Percentiles rank a stretch among this genome's conserved stretches.
Evolutionary conservation across 2,797 vertebrate species (phyloP).

Genomic region (Ctenosaura bakeri): DNA sequence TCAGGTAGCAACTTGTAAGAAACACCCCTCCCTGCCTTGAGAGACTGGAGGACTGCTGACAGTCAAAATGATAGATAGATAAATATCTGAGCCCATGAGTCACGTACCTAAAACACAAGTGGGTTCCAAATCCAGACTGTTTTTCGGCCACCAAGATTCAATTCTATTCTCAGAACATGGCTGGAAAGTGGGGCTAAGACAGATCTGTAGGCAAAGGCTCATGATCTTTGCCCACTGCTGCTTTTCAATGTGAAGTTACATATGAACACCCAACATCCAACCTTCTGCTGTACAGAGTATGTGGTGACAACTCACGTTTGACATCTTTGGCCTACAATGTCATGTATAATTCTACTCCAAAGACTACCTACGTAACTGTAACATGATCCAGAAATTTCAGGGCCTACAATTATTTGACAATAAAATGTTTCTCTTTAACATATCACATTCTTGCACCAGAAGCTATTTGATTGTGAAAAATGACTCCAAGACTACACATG

Average conservation of each 20-base stretch:
- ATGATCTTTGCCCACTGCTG: neutral
- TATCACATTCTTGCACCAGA: neutral
- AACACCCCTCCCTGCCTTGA: too few relatives aligned
- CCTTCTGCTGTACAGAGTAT: neutral
- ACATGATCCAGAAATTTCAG: conserved; percentile 3
- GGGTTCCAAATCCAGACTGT: too few relatives aligned
- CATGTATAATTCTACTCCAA: neutral
- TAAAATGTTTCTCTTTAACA: conserved; percentile 15
- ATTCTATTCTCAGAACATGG: neutral
- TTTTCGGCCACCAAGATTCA: neutral
- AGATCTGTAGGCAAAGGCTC: neutral
- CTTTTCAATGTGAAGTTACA: neutral
- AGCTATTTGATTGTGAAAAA: neutral
- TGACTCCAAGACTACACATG: neutral
- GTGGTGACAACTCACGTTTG: neutral
- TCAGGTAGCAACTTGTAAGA: too few relatives aligned
- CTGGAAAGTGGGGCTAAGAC: neutral
- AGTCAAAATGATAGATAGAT: neutral
- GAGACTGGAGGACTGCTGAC: neutral
- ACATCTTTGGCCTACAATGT: neutral
- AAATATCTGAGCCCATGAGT: too few relatives aligned
- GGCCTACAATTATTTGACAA: accelerated
- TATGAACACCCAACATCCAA: neutral
- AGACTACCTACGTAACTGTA: neutral
- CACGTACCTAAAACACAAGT: too few relatives aligned